Conservation (phyloP, 2,888 invertebrate species). For the Melieria omissa region DNA sequence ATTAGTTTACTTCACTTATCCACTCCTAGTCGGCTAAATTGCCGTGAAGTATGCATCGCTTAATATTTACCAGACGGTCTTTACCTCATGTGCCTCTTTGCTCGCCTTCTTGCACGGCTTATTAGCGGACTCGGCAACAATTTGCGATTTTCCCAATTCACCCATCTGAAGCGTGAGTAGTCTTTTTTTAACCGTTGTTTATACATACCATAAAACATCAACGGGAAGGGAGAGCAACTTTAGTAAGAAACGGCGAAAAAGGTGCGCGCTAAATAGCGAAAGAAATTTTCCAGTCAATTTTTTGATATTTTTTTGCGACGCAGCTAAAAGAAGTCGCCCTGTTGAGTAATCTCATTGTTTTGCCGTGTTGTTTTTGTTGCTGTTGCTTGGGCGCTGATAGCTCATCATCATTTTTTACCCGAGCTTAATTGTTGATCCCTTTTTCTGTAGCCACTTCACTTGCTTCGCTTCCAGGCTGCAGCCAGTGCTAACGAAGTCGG, state of each 20-base stretch:
- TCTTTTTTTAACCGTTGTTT: no score
- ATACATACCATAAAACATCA: no score
- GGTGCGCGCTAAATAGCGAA: neutral
- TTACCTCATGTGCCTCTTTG: neutral
- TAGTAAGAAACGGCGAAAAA: no score
- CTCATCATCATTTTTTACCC: constrained; percentile 29
- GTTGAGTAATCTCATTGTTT: constrained; percentile 18
- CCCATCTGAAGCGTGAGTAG: neutral
- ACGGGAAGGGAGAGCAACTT: no score
- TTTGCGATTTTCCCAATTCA: neutral
- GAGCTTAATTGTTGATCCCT: constrained; percentile 31
- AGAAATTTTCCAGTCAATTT: neutral
- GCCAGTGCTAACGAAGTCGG: neutral
- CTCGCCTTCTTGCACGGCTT: neutral
- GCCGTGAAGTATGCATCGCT: neutral
- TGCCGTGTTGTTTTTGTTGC: neutral
- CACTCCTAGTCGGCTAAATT: neutral
- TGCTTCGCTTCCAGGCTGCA: no score
- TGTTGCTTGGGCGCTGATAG: constrained; percentile 17
- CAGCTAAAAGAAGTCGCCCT: neutral
- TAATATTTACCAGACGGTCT: neutral
- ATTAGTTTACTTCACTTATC: no score
- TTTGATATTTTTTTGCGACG: neutral
- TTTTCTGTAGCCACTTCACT: constrained; percentile 10
- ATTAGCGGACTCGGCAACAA: constrained; percentile 17